These are phyloP conservation scores for Diaprepes abbreviatus DNA, from an alignment of 2,888 invertebrate species.

Conservation along the genomic window DNA sequence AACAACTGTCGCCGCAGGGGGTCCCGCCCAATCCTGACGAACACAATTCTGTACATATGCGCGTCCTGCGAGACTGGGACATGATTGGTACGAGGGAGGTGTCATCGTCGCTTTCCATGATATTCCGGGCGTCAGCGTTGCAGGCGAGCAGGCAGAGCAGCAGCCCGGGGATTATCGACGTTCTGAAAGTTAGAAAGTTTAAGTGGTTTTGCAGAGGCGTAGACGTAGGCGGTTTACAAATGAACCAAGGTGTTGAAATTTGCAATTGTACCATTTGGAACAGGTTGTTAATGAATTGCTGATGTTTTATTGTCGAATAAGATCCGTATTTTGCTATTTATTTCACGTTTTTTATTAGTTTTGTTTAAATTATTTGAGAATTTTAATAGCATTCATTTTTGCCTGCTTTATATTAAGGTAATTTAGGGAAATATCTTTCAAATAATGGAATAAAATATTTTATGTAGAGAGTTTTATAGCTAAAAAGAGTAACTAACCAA, in stretches of 20 bases:
- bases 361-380: too few relatives aligned
- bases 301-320: not conserved
- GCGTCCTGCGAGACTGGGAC: constrained; percentile 60
- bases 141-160: constrained; percentile 51
- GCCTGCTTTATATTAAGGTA: too few relatives aligned
- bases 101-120: constrained; percentile 41
- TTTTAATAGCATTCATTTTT: too few relatives aligned
- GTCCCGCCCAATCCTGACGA: constrained; percentile 70
- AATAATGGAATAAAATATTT: too few relatives aligned
- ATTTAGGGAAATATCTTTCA: too few relatives aligned
- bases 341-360: too few relatives aligned
- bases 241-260: not conserved
- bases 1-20: constrained; percentile 71
- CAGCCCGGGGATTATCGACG: constrained; percentile 57
- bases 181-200: constrained; percentile 58
- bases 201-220: constrained; percentile 35
- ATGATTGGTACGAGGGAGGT: constrained; percentile 62
- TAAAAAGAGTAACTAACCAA: too few relatives aligned
- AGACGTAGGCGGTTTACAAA: not conserved
- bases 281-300: not conserved
- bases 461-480: too few relatives aligned
- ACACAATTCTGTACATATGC: constrained; percentile 67
- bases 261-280: not conserved
- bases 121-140: constrained; percentile 36
- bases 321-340: not conserved